Conservation (phyloP, 2,888 invertebrate species). For the Parnassius mnemosyne region DNA sequence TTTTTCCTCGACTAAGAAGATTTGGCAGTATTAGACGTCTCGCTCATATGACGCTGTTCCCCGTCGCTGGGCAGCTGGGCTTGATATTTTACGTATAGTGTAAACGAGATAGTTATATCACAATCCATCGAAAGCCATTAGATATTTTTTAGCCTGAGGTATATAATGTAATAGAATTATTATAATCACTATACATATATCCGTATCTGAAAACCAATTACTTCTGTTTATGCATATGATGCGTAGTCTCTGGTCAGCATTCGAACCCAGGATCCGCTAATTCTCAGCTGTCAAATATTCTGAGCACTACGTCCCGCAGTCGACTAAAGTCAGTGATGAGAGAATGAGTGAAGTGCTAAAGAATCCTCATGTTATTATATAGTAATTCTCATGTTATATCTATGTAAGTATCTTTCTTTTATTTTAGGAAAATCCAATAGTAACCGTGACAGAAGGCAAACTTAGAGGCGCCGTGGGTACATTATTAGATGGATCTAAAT, state of each 20-base stretch:
- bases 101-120: too few species aligned
- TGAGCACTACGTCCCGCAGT: not conserved
- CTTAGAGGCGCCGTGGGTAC: slow-evolving; percentile 46
- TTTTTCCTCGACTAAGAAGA: too few species aligned
- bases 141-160: too few species aligned
- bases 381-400: not conserved
- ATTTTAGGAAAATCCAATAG: slow-evolving; percentile 77
- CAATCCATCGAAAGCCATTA: too few species aligned
- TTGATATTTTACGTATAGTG: too few species aligned
- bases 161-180: too few species aligned
- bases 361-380: not conserved
- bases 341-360: not conserved
- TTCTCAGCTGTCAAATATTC: not conserved
- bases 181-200: too few species aligned
- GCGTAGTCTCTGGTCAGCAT: not conserved
- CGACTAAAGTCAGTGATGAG: not conserved
- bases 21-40: too few species aligned
- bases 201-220: too few species aligned
- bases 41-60: too few species aligned
- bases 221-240: not conserved
- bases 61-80: too few species aligned
- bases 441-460: slow-evolving; percentile 49
- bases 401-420: not conserved
- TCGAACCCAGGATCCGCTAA: not conserved
- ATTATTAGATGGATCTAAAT: slow-evolving; percentile 45